Conservation (phyloP, 2,888 invertebrate genomes). For the Drosophila atripex region DNA sequence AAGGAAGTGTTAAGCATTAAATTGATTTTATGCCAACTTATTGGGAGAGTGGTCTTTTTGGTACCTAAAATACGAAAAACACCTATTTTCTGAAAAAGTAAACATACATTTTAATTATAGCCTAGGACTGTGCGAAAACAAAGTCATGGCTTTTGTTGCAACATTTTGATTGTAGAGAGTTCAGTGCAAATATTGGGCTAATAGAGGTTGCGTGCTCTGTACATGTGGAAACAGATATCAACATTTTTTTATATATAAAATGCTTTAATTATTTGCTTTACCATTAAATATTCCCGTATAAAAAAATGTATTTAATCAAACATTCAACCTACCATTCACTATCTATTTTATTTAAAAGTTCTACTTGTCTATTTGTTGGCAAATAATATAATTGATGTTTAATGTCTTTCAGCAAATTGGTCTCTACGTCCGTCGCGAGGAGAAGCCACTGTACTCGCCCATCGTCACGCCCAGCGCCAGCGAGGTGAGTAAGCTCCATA, state of each 20-base stretch:
- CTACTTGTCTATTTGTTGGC: background rate
- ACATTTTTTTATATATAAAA: too few relatives aligned
- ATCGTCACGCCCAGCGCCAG: slow-evolving; percentile 70
- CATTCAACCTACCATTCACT: too few relatives aligned
- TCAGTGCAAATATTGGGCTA: background rate
- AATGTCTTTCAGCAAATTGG: slow-evolving; percentile 76
- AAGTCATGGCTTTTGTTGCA: background rate
- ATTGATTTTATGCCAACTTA: slow-evolving; percentile 13
- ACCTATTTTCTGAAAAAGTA: background rate
- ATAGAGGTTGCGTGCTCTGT: background rate
- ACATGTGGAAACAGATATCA: too few relatives aligned
- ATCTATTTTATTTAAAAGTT: too few relatives aligned
- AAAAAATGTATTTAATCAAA: too few relatives aligned
- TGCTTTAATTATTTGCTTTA: too few relatives aligned
- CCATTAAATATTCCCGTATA: too few relatives aligned
- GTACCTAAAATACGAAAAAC: background rate
- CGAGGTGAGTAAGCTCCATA: slow-evolving; percentile 71
- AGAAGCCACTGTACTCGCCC: slow-evolving; percentile 77
- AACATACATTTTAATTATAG: background rate
- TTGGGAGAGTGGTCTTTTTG: background rate
- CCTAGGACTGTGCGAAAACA: background rate
- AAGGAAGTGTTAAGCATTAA: slow-evolving; percentile 6
- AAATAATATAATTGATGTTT: background rate
- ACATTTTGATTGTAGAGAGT: background rate
- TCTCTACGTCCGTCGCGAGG: slow-evolving; percentile 80